phyloP scores from a whole-genome alignment of 2,113 vertebrate species.

The Burhinus bistriatus region DNA sequence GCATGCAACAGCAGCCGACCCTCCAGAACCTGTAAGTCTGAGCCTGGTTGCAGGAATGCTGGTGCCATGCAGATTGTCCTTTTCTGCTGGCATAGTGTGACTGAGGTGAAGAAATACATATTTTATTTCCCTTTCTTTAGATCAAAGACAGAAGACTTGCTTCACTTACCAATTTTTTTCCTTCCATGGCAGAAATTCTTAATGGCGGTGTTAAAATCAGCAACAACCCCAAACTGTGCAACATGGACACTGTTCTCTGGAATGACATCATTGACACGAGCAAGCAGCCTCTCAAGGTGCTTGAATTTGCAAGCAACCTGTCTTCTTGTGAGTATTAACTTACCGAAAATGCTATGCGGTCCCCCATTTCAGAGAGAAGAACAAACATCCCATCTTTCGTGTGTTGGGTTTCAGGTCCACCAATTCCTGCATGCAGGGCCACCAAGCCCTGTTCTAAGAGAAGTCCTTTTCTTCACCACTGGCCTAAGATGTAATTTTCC shows the following conservation, averaged over 20 bases:
- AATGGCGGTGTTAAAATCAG: slow-evolving; percentile 84
- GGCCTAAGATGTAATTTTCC: background rate
- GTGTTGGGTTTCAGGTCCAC: background rate
- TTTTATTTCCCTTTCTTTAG: background rate
- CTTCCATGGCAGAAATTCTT: slow-evolving; percentile 83
- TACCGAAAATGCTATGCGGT: background rate
- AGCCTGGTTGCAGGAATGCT: background rate
- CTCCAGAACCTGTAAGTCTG: background rate
- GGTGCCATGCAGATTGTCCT: background rate
- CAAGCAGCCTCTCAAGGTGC: slow-evolving; percentile 56
- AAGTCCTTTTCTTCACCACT: background rate
- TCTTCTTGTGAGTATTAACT: slow-evolving; percentile 75
- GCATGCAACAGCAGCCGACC: background rate
- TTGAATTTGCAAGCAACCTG: slow-evolving; percentile 52
- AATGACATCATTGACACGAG: slow-evolving; percentile 79
- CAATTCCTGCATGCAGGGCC: background rate
- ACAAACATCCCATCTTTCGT: background rate
- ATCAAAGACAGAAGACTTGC: background rate
- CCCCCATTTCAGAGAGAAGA: background rate
- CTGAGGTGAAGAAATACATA: background rate
- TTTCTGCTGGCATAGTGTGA: background rate
- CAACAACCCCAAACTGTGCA: slow-evolving; percentile 82
- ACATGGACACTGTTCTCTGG: slow-evolving; percentile 88
- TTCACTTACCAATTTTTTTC: background rate
- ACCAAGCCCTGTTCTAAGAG: background rate